Evolutionary conservation across 2,797 vertebrate species (phyloP).

Genomic region (Okamejei kenojei): DNA sequence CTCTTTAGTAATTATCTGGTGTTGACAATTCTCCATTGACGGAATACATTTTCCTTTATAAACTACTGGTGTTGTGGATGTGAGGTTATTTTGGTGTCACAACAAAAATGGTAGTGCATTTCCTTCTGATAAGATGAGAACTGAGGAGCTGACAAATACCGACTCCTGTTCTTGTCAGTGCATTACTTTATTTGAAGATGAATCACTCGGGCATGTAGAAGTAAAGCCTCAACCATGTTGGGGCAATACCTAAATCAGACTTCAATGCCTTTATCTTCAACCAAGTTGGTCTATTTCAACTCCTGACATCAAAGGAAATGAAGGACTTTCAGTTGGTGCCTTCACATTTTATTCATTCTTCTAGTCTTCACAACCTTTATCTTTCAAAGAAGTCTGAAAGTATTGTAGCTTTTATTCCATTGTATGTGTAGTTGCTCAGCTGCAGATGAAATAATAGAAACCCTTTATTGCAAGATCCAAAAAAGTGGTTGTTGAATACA

Average conservation of each 20-base stretch:
- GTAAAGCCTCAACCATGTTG: background rate
- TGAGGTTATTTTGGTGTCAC: background rate
- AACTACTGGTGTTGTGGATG: background rate
- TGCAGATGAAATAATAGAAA: background rate
- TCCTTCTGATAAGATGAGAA: background rate
- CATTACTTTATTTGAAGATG: background rate
- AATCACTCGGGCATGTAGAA: background rate
- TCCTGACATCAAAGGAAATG: background rate
- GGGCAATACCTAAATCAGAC: background rate
- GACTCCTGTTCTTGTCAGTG: background rate
- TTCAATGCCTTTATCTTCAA: background rate
- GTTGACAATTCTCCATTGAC: conserved; percentile 6
- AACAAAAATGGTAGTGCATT: background rate
- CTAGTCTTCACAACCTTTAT: background rate
- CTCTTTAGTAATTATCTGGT: background rate
- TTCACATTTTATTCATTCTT: background rate
- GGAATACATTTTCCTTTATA: background rate
- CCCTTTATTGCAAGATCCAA: background rate
- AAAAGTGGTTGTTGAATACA: background rate
- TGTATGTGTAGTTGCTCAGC: background rate
- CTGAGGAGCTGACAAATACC: background rate
- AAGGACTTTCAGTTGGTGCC: background rate
- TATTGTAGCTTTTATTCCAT: background rate
- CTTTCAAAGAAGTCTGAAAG: background rate
- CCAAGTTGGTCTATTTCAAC: background rate